These are phyloP conservation scores for Poeciliopsis gracilis DNA, from an alignment of 2,797 vertebrate species.

Conservation along the genomic window DNA sequence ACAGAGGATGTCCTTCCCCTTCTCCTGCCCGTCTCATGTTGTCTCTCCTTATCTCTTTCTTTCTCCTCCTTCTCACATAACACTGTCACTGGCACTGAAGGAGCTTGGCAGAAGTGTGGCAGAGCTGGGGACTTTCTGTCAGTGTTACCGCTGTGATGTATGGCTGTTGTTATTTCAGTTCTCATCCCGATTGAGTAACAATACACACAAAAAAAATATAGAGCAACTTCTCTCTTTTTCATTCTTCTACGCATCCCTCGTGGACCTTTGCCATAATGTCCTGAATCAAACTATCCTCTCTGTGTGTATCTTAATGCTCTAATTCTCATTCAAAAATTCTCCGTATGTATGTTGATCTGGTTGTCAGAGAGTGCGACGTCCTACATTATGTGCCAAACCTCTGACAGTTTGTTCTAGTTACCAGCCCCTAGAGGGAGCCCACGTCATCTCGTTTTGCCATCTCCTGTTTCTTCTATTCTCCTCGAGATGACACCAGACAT, in stretches of 20 bases:
- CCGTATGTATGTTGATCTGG: not conserved
- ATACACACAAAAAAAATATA: conserved; percentile 59
- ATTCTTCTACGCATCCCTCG: conserved; percentile 39
- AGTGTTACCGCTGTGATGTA: conserved; percentile 68
- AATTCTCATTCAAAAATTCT: not conserved
- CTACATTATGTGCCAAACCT: conserved; percentile 4
- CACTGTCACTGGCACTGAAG: conserved; percentile 46
- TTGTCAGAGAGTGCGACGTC: not conserved
- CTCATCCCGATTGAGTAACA: conserved; percentile 69
- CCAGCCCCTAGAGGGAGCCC: conserved; percentile 71
- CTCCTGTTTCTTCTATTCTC: conserved; percentile 1
- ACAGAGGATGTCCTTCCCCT: conserved; percentile 10
- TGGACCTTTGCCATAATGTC: conserved; percentile 45
- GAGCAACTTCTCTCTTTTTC: conserved; percentile 70
- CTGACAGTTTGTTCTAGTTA: not conserved
- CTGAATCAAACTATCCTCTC: conserved; percentile 33
- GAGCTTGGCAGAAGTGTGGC: conserved; percentile 52
- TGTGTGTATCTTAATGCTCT: conserved; percentile 27
- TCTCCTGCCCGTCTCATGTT: conserved; percentile 13
- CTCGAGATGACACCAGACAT: conserved; percentile 38
- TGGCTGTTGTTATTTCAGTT: conserved; percentile 61
- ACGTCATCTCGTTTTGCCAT: conserved; percentile 8
- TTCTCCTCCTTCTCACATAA: conserved; percentile 27
- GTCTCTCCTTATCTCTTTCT: conserved; percentile 33
- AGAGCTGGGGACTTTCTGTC: conserved; percentile 56